Conservation (phyloP, 2,888 invertebrate species). For the Apodemia zela region DNA sequence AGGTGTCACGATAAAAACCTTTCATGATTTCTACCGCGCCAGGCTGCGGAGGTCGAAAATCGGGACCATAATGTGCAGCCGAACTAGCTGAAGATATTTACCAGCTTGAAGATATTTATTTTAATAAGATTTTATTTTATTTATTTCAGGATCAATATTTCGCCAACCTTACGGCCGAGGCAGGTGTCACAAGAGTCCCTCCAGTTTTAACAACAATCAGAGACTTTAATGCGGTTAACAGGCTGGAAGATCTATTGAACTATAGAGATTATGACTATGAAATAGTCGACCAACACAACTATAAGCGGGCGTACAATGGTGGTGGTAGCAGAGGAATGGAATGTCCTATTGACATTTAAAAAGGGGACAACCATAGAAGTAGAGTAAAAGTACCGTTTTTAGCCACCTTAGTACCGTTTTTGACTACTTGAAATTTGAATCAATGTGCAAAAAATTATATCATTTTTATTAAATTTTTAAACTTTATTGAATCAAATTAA, state of each 20-base stretch:
- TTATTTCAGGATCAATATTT: constrained; percentile 59
- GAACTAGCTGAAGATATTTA: too few relatives aligned
- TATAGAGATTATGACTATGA: constrained; percentile 66
- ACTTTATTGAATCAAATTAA: too few relatives aligned
- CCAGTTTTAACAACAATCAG: constrained; percentile 58
- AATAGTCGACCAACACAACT: constrained; percentile 49
- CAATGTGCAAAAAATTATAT: too few relatives aligned
- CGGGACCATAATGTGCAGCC: too few relatives aligned
- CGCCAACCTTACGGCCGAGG: constrained; percentile 56
- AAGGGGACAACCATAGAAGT: neutral
- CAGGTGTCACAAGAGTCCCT: constrained; percentile 49
- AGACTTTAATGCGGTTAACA: constrained; percentile 58
- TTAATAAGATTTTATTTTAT: neutral
- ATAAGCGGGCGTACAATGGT: constrained; percentile 50
- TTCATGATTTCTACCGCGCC: too few relatives aligned
- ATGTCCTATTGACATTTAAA: constrained; percentile 42
- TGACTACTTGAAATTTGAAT: too few relatives aligned
- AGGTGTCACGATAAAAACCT: too few relatives aligned
- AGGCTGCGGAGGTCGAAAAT: too few relatives aligned
- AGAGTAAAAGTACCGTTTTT: too few relatives aligned
- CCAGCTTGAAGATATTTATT: too few relatives aligned
- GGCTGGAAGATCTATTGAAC: constrained; percentile 61
- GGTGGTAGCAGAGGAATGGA: constrained; percentile 40
- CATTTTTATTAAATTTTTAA: too few relatives aligned
- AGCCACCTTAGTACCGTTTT: too few relatives aligned